Base-by-base conservation (phyloP, 2,888 invertebrate species). In the Drosophila nr. medialis region DNA sequence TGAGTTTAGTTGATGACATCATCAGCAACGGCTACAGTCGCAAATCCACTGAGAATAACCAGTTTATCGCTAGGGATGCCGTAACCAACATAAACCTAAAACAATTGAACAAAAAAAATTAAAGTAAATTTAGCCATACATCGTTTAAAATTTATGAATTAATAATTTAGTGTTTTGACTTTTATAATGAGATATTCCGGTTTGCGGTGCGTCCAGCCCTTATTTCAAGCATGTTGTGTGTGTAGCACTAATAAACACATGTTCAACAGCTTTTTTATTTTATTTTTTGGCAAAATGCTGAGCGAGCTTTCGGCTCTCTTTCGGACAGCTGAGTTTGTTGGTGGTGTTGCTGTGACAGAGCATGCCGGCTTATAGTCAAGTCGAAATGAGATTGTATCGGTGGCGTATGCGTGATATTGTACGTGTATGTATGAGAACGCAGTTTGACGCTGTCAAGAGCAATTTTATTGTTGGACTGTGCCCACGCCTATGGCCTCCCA, bases 1-100 rank as follows among this genome's bases (percentile, higher is more conserved):
- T 69, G 67, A 71, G 81, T 81, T 70, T 49, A 67, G 73, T 75
- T 34, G 64, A 84, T 84, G 84, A 84, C 84, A 84, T 84, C 84
- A 84, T 77, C 83, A 56, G 50, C 32, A 32, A 49, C 54, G 60
- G 73, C 58, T 42, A 78, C 65, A 68, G 38, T 72, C 55, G 50
- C 48, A 38, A 50, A 60, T 45, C 40, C 56, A 42, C 8, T 49
- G 66, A 62, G 55, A 66, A 66, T 55, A 84, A 84, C 83, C 80
- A 76, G 86, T 89, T 87, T 59, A 53, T 11, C 49, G 45, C 60
- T 58, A 75, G 79, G 75, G 87, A 64, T 81, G 15, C 72, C 54
- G 38, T 30, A 72, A 45, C 24, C 29, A 55, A 29, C 11, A 40
- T 18, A 36, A 51, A n/a, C 8, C 8, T 24, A n/a, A 21, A 42